phyloP scores from a whole-genome alignment of 2,797 vertebrate species.

The Sebastes trivittatus region DNA sequence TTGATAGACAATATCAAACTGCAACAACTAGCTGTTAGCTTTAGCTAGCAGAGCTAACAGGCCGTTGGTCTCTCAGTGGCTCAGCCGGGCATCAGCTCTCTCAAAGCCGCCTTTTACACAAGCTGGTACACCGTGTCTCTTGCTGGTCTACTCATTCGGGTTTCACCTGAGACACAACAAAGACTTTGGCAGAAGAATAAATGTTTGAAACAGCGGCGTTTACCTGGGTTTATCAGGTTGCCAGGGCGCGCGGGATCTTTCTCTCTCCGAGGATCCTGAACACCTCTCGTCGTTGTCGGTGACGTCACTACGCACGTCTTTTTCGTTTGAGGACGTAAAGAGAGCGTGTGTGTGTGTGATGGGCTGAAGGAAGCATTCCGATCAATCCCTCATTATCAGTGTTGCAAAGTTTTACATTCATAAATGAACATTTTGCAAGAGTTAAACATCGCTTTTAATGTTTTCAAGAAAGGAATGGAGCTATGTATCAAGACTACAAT shows the following conservation, averaged over 20 bases:
- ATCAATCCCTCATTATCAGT: too few species aligned
- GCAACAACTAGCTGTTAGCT: slow-evolving; percentile 74
- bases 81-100: slow-evolving; percentile 64
- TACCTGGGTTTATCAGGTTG: slow-evolving; percentile 85
- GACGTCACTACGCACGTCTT: slow-evolving; percentile 82
- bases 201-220: slow-evolving; percentile 73
- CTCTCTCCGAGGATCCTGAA: slow-evolving; percentile 88
- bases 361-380: neutral
- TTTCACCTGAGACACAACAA: slow-evolving; percentile 47
- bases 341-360: slow-evolving; percentile 30
- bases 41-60: slow-evolving; percentile 64
- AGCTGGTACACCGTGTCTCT: slow-evolving; percentile 28
- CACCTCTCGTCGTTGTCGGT: slow-evolving; percentile 84
- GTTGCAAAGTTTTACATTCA: too few species aligned
- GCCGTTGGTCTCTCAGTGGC: slow-evolving; percentile 42
- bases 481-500: too few species aligned
- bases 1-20: slow-evolving; percentile 61
- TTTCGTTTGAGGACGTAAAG: slow-evolving; percentile 72
- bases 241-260: slow-evolving; percentile 86
- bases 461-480: too few species aligned
- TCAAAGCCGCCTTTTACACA: slow-evolving; percentile 18
- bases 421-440: too few species aligned
- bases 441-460: too few species aligned
- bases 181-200: slow-evolving; percentile 41
- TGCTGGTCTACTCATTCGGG: slow-evolving; percentile 24